Base-by-base conservation (phyloP, 2,888 invertebrate species). In the Syrista parreyssii region DNA sequence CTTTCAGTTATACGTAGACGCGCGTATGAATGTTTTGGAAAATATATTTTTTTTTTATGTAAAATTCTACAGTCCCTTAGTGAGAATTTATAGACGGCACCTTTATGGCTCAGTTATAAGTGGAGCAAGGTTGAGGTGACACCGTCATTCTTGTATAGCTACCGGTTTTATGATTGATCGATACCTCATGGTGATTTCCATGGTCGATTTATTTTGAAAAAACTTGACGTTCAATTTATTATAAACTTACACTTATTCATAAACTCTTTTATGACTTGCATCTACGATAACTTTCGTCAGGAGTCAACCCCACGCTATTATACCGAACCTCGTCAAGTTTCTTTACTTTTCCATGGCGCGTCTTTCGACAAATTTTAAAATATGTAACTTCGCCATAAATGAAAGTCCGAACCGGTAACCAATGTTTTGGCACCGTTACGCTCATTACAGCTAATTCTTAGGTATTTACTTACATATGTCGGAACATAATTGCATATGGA, bases 101-200 rank as follows among this genome's bases (percentile, higher is more conserved):
- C 72, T 77, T 75, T 73, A 76, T 78, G 71, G 35, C 33, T 23
- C 73, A 74, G 71, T 75, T 74, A 69, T 33, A 82, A 81, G 78
- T 81, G 78, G 81, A 79, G 76, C 82, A 82, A 83, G 83, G 82
- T 76, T 55, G 77, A 72, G 68, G 77, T 40, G 74, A 72, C 33
- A 76, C 35, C 74, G 74, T 73, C 73, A 73, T 33, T 33, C 23
- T 2, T 9, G 23, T 4, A 71, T 4, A 71, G 32, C 71, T 71
- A 71, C 71, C 71, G 71, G 71, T 71, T 71, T 71, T 71, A 71
- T 33, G 71, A 55, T 71, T 15, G 71, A 71, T 31, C 71, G 71
- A 71, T 33, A 30, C 23, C 40, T 55, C 23, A 55, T 55, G 23
- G 40, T 23, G 23, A 55, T 55, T 55, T 55, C 40, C 40, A 55